Conservation (phyloP, 2,888 invertebrate genomes). For the Chirona hameri region DNA sequence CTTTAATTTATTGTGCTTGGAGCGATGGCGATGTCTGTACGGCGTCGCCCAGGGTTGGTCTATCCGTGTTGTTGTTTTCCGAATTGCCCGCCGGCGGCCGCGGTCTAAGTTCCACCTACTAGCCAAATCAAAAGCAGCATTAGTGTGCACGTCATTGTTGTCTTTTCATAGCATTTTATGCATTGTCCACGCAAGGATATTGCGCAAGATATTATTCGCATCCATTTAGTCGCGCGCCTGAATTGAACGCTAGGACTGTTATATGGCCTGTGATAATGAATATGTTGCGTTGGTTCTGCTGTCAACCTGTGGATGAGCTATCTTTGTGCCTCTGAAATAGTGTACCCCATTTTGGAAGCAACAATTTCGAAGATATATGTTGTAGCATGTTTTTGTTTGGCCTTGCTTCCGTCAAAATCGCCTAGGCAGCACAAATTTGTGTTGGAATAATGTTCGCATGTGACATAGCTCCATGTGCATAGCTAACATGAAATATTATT, state of each 20-base stretch:
- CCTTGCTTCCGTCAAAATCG: too few species aligned
- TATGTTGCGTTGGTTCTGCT: neutral
- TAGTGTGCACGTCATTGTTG: slow-evolving; percentile 2
- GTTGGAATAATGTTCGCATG: neutral
- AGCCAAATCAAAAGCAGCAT: slow-evolving; percentile 13
- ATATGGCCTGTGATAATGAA: neutral
- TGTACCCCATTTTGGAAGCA: neutral
- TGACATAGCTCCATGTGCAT: neutral
- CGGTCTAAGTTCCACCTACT: neutral
- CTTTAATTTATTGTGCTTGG: slow-evolving; percentile 24
- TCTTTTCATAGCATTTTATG: slow-evolving; percentile 23
- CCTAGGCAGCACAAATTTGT: neutral
- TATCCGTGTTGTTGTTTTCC: neutral
- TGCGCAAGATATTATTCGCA: slow-evolving; percentile 4
- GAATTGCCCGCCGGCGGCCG: neutral
- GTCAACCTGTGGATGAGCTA: neutral
- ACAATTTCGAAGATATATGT: too few species aligned
- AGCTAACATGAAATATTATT: neutral
- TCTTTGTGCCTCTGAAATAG: neutral
- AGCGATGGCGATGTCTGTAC: neutral
- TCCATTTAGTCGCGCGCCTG: neutral
- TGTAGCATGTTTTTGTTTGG: too few species aligned
- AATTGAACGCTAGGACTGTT: neutral
- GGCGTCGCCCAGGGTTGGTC: neutral
- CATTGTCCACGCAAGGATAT: slow-evolving; percentile 23